Evolutionary conservation across 2,888 invertebrate species (phyloP), one percentile per base, ranked within the genome.

Genomic region (Ganaspis brasiliensis): DNA sequence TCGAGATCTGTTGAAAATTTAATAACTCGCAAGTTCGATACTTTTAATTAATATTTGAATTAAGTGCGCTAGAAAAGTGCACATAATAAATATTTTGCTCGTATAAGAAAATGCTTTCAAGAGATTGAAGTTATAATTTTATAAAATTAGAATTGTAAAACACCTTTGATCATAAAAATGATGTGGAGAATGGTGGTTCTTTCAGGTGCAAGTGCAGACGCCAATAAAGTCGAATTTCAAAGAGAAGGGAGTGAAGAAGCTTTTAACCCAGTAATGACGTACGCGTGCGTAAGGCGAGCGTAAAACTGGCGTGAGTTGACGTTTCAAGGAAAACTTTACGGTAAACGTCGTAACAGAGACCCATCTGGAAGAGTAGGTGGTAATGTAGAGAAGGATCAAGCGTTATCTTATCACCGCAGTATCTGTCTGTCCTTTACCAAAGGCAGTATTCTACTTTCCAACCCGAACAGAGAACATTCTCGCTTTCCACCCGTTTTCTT

Each of bases 331-430:
- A 56, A 74, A 55, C 49, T 74, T 74, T 74, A 74, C 74, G 74
- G 74, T 67, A 67, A 74, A 56, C 79, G 77, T 70, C 71, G 67
- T 79, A 79, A 79, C 75, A 79, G 80, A 55, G 78, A 74, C 81
- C 81, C 79, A 81, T 82, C 81, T 81, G 79, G 75, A 75, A 57
- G 78, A 81, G 79, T 82, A 82, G 81, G 82, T 83, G 84, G 80
- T 82, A 84, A 85, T 82, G 82, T 72, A 79, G 76, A 80, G 82
- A 75, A 81, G 85, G 83, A 81, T 82, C 80, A 75, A 78, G 82
- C 77, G 84, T 88, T 88, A 88, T 88, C 87, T 88, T 87, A 88
- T 86, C 85, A 73, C 45, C 1, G 26, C 49, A 63, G 63, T 71
- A 57, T 49, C 75, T 71, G 49, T 55, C 37, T 75, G 37, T 57